These are phyloP conservation scores for Pelvicachromis taeniatus DNA, from an alignment of 2,113 vertebrate genomes.

Conservation along the genomic window DNA sequence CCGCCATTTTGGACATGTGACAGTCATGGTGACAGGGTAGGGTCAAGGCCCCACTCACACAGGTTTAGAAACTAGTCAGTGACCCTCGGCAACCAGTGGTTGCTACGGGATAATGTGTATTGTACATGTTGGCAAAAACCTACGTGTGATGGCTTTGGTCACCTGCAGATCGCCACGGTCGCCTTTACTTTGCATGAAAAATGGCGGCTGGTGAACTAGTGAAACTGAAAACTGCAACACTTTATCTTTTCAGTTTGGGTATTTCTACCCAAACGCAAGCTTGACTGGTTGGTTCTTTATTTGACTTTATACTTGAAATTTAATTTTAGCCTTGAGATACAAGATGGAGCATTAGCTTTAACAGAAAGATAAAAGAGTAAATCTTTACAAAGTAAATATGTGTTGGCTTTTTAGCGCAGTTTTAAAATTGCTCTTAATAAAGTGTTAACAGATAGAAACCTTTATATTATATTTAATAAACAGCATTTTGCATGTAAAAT, in stretches of 20 bases:
- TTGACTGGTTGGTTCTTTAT: not conserved
- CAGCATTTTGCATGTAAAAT: not conserved
- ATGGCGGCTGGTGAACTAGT: no score
- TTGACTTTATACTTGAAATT: not conserved
- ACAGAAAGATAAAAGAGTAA: not conserved
- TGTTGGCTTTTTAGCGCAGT: not conserved
- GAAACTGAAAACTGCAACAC: not conserved
- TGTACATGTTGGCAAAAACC: not conserved
- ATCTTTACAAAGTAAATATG: not conserved
- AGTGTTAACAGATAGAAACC: not conserved
- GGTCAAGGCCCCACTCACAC: not conserved
- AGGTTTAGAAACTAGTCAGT: not conserved
- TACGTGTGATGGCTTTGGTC: not conserved
- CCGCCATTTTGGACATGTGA: not conserved
- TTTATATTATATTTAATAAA: not conserved
- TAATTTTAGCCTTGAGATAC: not conserved
- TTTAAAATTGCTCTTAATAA: not conserved
- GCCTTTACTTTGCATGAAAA: not conserved
- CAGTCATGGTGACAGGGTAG: not conserved
- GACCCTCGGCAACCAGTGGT: not conserved
- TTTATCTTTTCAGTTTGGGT: not conserved
- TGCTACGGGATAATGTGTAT: not conserved
- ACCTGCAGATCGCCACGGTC: not conserved
- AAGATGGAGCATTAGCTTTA: not conserved
- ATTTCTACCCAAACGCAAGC: not conserved